Evolutionary conservation across 1,140 invertebrate species (phyloP).

Genomic region (Ruditapes philippinarum): DNA sequence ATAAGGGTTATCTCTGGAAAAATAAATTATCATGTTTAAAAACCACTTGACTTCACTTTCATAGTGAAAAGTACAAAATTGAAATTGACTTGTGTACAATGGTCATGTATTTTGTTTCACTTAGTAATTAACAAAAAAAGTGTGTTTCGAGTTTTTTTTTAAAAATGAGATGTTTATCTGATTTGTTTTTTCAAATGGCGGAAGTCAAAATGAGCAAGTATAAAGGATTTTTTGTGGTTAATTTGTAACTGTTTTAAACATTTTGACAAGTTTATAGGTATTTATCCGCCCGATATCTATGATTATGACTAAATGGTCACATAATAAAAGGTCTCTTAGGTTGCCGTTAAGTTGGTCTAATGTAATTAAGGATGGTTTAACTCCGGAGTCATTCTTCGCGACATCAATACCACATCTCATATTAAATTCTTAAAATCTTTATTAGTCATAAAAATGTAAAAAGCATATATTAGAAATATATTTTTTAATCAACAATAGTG

Average conservation of each 20-base stretch:
- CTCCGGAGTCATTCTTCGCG: background rate
- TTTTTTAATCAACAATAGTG: no score
- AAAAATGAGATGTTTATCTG: background rate
- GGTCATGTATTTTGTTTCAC: no score
- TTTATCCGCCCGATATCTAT: background rate
- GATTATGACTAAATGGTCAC: constrained; percentile 6
- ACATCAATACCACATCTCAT: background rate
- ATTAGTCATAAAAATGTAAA: constrained; percentile 42
- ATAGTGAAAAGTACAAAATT: no score
- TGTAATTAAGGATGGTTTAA: constrained; percentile 12
- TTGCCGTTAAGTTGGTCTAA: background rate
- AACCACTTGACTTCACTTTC: no score
- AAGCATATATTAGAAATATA: no score
- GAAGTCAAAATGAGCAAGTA: constrained; percentile 43
- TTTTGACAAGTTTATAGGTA: constrained; percentile 31
- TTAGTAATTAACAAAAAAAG: no score
- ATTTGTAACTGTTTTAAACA: constrained; percentile 24
- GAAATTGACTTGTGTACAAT: no score
- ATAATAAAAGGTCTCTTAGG: constrained; percentile 4
- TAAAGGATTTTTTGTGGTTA: constrained; percentile 48
- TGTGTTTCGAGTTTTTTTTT: no score
- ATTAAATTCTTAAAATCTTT: constrained; percentile 32
- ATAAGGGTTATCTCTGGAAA: no score
- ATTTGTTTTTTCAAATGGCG: constrained; percentile 7
- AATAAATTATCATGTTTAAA: no score